Percentiles rank a stretch among this genome's conserved stretches.
Evolutionary conservation across 2,797 vertebrate species (phyloP).

Genomic region (Pteropus rufus): DNA sequence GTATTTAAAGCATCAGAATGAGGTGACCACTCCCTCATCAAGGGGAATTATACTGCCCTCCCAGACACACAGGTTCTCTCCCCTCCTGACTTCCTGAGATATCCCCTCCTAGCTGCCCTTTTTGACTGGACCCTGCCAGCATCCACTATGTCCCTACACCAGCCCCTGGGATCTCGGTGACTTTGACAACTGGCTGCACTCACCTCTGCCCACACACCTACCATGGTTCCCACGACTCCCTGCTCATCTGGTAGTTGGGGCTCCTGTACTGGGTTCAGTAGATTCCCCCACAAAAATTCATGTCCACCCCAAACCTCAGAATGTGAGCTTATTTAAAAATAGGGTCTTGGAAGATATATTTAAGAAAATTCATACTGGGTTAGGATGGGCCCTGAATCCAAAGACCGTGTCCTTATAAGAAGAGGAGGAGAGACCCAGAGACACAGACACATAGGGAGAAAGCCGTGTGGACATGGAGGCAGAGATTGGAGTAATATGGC

Average conservation of each 20-base stretch:
- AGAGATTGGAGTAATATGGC: accelerated
- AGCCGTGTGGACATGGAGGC: neutral
- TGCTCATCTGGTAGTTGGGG: neutral
- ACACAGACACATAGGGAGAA: neutral
- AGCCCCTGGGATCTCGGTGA: neutral
- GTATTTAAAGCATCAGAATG: neutral
- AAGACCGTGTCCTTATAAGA: neutral
- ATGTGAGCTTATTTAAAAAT: neutral
- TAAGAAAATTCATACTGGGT: neutral
- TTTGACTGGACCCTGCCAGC: neutral
- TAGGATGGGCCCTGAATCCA: neutral
- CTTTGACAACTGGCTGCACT: neutral
- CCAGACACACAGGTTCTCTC: neutral
- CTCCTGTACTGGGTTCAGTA: neutral
- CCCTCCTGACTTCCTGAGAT: neutral
- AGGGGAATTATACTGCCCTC: neutral
- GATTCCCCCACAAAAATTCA: neutral
- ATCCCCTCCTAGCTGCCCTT: neutral
- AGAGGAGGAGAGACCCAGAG: neutral
- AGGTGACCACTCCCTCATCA: neutral
- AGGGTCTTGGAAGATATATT: neutral
- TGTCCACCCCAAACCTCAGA: neutral
- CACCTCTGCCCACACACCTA: neutral
- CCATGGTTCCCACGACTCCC: neutral
- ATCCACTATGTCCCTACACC: neutral